These are phyloP conservation scores for Cynocephalus volans DNA, from an alignment of 2,113 vertebrate genomes.

Conservation along the genomic window DNA sequence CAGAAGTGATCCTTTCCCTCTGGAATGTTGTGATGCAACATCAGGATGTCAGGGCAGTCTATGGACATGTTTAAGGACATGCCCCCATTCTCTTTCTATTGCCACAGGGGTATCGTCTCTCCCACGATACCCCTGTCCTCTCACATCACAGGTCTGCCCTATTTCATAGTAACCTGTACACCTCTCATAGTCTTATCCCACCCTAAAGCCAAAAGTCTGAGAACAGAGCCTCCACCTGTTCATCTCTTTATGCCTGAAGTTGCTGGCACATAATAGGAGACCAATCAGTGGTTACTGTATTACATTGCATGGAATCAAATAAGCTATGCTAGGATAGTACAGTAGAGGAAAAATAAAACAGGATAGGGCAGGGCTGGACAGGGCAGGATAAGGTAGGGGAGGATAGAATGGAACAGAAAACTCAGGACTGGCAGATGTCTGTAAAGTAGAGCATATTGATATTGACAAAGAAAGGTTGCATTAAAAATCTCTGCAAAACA, in stretches of 20 bases:
- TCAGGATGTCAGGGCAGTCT: background rate
- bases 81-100: background rate
- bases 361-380: background rate
- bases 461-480: background rate
- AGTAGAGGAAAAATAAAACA: background rate
- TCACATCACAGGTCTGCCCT: background rate
- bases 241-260: background rate
- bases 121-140: too few species aligned
- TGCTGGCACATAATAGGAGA: background rate
- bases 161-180: background rate
- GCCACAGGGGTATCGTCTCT: background rate
- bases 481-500: constrained; percentile 10
- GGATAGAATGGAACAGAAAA: background rate
- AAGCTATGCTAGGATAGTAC: background rate
- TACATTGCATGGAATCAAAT: background rate
- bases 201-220: background rate
- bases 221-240: background rate
- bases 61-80: too few species aligned
- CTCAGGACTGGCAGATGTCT: background rate
- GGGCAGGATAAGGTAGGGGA: background rate
- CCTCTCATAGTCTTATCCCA: background rate
- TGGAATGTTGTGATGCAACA: background rate
- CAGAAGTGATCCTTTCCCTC: background rate
- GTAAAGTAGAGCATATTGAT: background rate
- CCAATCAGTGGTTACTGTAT: background rate